Evolutionary conservation across 2,888 invertebrate genomes (phyloP), one percentile per base, ranked within the genome.

Genomic region (Sphaeridia pumilis): DNA sequence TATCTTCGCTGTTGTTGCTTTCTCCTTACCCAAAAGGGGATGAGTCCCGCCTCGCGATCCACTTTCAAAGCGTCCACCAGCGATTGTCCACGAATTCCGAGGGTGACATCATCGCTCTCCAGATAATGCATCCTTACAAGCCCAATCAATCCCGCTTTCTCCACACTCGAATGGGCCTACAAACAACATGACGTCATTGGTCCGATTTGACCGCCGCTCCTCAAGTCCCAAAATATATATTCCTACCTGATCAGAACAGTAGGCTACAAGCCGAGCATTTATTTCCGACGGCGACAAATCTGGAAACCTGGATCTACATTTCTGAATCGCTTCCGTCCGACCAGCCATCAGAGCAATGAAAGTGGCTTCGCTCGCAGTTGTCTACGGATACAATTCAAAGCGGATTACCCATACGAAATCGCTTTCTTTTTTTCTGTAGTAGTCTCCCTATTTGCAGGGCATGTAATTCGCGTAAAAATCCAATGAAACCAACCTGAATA

Each of bases 351-450:
- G 74, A 58, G 89, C 86, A 0, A 97, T 89, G 52, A 94, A 77
- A 0, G 97, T 98, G 0, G 94, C 84, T 70, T 98, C 98, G 66
- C 93, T 93, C 0, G 95, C 85, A 5, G 95, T 90, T 0, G 90
- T 87, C 84, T 92, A 68, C 35, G 68, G 64, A 51, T 14, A 55
- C 31, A 28, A 41, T n/a, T n/a, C n/a, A n/a, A n/a, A n/a, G n/a
- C n/a, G n/a, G n/a, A n/a, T n/a, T n/a, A n/a, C n/a, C n/a, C n/a
- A n/a, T n/a, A n/a, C n/a, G n/a, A n/a, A n/a, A n/a, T n/a, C n/a
- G n/a, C n/a, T n/a, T n/a, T n/a, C n/a, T n/a, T n/a, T n/a, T n/a
- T n/a, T n/a, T n/a, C n/a, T n/a, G n/a, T n/a, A n/a, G n/a, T n/a
- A n/a, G n/a, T n/a, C n/a, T n/a, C n/a, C n/a, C n/a, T n/a, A n/a